Evolutionary conservation across 2,113 vertebrate species (phyloP), one percentile per base, ranked within the genome.

Genomic region (Laterallus jamaicensis): DNA sequence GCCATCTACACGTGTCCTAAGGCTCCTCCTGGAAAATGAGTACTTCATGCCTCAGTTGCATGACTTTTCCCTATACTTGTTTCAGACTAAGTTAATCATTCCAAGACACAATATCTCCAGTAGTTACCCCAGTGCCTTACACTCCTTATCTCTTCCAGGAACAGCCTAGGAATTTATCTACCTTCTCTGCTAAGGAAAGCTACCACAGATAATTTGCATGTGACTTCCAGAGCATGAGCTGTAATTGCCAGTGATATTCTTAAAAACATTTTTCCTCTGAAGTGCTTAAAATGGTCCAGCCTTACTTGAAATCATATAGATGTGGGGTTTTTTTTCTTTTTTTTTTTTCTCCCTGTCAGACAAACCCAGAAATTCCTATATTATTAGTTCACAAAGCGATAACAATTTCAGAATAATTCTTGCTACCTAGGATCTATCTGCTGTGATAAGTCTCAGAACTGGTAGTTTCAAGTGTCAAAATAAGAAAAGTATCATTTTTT

Each of bases 331-430:
- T 47, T 47, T 47, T 47, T 18, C 7, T 47, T 47, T 47, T 18
- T 18, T 47, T 47, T 58, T 24, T 37, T 90, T 83, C 68, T 73
- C 86, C 54, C 58, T 78, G 42, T 50, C 68, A 75, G 84, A 76
- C 6, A 66, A 80, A 88, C 9, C 5, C 40, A 77, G 35, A 81
- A 90, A 77, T 32, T 22, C 21, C 4, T 62, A 64, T 88, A 74
- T 88, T 78, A 32, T 95, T 63, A 88, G 75, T 88, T 92, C 5
- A 1, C 69, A 92, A 88, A 94, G 28, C 37, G 88, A 76, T 35
- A 94, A 42, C 28, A 74, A 90, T 86, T 95, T 96, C 49, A 96
- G 55, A 81, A 58, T 77, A 94, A 42, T 58, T 91, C 90, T 54
- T 86, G 26, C 20, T 86, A 73, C 39, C 17, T 24, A 87, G 55